Conservation (phyloP, 2,797 vertebrate species). For the Urophycis tenuis region DNA sequence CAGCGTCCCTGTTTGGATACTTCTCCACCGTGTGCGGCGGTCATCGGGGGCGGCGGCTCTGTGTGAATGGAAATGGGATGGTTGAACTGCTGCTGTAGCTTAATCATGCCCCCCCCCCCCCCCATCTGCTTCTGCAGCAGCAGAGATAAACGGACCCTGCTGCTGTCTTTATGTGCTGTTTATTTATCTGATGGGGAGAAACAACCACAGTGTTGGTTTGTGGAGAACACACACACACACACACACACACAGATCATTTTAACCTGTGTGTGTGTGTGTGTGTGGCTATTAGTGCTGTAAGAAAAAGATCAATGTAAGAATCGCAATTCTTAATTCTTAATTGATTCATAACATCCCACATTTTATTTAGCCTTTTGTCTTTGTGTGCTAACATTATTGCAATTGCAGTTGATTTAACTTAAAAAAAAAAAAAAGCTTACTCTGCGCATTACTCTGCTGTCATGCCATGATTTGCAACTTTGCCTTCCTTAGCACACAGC, state of each 20-base stretch:
- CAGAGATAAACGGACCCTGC: constrained; percentile 1
- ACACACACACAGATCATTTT: not conserved
- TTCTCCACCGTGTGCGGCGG: constrained; percentile 35
- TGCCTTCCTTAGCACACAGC: too few relatives aligned
- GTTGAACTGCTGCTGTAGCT: constrained; percentile 35
- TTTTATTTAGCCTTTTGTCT: too few relatives aligned
- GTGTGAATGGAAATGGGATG: constrained; percentile 37
- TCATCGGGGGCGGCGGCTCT: constrained; percentile 25
- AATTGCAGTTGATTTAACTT: too few relatives aligned
- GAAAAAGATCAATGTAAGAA: too few relatives aligned
- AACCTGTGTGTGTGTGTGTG: not conserved
- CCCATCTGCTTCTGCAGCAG: constrained; percentile 1
- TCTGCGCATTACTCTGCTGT: too few relatives aligned
- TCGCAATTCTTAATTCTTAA: too few relatives aligned
- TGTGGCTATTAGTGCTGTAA: not conserved
- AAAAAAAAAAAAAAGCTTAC: too few relatives aligned
- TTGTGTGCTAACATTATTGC: too few relatives aligned
- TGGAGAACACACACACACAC: not conserved
- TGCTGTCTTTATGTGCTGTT: not conserved
- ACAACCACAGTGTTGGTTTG: not conserved
- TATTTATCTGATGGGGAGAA: not conserved
- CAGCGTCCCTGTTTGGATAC: constrained; percentile 23
- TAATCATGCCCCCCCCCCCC: constrained; percentile 14
- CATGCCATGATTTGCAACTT: too few relatives aligned
- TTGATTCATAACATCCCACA: too few relatives aligned